A percentile compares a stretch with the other conserved stretches of the same genome.
Conservation (phyloP, 2,888 invertebrate genomes). For the Andrena bicolor region DNA sequence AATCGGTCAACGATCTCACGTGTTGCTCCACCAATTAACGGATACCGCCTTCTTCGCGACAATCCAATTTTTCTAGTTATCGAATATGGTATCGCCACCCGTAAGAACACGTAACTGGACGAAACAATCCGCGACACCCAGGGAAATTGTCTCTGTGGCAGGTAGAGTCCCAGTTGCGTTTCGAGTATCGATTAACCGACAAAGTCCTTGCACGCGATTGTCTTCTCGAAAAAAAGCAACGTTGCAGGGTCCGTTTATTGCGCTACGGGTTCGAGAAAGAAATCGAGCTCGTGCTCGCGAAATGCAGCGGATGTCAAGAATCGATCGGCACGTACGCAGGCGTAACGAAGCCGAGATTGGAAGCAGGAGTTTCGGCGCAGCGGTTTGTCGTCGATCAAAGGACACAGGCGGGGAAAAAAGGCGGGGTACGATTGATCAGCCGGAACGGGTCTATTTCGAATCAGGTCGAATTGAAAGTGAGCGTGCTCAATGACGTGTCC, state of each 20-base stretch:
- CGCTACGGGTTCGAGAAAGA: not conserved
- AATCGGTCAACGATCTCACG: not conserved
- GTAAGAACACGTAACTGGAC: not conserved
- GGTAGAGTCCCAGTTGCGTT: not conserved
- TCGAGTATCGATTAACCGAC: not conserved
- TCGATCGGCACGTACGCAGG: not conserved
- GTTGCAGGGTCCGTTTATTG: not conserved
- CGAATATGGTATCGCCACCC: not conserved
- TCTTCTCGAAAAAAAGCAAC: not conserved
- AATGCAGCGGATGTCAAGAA: not conserved
- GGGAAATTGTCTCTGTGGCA: not conserved
- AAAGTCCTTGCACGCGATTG: not conserved
- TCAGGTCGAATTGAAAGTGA: conserved; percentile 52
- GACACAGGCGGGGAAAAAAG: not conserved
- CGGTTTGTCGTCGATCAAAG: not conserved
- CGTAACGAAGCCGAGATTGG: not conserved
- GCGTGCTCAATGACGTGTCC: conserved; percentile 3
- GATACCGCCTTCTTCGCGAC: not conserved
- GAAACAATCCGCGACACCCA: not conserved
- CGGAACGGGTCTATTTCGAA: conserved; percentile 6
- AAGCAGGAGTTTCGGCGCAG: not conserved
- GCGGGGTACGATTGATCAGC: not conserved
- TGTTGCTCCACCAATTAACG: not conserved
- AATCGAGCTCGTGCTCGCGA: not conserved
- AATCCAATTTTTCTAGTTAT: conserved; percentile 4